A percentile compares a stretch with the other conserved stretches of the same genome.
Evolutionary conservation across 1,140 invertebrate species (phyloP).

Genomic region (Triops longicaudatus): DNA sequence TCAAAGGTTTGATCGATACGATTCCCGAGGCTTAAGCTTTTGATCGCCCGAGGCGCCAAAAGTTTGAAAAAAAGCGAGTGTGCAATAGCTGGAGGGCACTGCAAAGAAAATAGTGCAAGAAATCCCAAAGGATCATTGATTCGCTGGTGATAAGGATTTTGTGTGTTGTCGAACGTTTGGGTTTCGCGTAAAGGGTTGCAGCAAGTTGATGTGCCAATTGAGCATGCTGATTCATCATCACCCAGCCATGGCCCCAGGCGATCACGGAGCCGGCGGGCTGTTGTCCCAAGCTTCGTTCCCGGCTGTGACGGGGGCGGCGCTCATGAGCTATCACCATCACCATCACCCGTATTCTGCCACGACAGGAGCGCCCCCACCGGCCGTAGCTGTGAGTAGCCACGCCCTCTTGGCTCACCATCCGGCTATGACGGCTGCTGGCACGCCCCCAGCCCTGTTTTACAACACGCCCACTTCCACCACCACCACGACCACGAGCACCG

Average conservation of each 20-base stretch:
- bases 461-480: not conserved
- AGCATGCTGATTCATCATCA: constrained; percentile 8
- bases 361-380: not conserved
- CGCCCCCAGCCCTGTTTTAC: not conserved
- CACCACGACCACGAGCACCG: not conserved
- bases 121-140: not conserved
- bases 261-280: not conserved
- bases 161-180: not conserved
- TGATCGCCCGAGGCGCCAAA: too few relatives aligned
- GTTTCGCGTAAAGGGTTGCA: not conserved
- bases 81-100: too few relatives aligned
- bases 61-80: too few relatives aligned
- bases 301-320: not conserved
- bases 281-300: not conserved
- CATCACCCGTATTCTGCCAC: not conserved
- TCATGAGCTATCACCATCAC: not conserved
- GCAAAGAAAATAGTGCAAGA: not conserved
- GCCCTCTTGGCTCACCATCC: not conserved
- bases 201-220: not conserved
- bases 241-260: constrained; percentile 1
- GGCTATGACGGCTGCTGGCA: not conserved
- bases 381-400: not conserved
- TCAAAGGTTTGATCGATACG: too few relatives aligned
- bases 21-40: too few relatives aligned
- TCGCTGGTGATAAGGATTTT: not conserved